Conservation (phyloP, 2,888 invertebrate species). For the Tenthredo scrophulariae region DNA sequence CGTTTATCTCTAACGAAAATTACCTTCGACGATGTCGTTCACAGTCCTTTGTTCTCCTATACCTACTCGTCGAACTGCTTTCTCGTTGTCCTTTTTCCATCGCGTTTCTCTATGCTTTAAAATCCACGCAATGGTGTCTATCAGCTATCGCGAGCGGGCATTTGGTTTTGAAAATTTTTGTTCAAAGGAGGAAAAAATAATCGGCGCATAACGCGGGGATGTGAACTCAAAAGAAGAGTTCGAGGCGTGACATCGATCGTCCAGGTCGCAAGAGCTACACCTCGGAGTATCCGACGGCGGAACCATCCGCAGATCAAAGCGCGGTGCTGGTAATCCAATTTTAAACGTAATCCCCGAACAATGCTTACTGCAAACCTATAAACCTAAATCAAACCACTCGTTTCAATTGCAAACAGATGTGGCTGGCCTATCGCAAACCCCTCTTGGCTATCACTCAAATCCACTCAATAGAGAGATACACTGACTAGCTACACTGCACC, state of each 20-base stretch:
- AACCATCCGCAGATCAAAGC: slow-evolving; percentile 47
- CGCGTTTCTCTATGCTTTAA: neutral
- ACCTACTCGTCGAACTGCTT: neutral
- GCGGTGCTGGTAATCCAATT: slow-evolving; percentile 49
- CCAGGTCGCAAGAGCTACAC: slow-evolving; percentile 4
- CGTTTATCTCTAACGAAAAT: slow-evolving; percentile 70
- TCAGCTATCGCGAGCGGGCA: neutral
- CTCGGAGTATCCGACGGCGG: slow-evolving; percentile 33
- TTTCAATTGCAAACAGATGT: slow-evolving; percentile 77
- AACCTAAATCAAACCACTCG: slow-evolving; percentile 71
- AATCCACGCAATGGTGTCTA: neutral
- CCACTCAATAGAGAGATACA: slow-evolving; percentile 68
- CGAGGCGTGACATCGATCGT: slow-evolving; percentile 36
- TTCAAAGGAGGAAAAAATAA: neutral
- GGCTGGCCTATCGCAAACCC: slow-evolving; percentile 61
- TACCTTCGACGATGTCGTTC: slow-evolving; percentile 52
- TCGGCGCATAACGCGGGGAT: neutral
- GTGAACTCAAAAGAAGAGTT: neutral
- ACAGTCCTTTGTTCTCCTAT: slow-evolving; percentile 57
- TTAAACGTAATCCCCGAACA: slow-evolving; percentile 53
- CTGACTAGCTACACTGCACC: slow-evolving; percentile 41
- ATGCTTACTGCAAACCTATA: slow-evolving; percentile 61
- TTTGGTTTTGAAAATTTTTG: neutral
- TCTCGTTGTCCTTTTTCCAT: neutral
- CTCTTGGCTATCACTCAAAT: slow-evolving; percentile 71